Base-by-base conservation (phyloP, 1,140 invertebrate species). In the Globodera rostochiensis region DNA sequence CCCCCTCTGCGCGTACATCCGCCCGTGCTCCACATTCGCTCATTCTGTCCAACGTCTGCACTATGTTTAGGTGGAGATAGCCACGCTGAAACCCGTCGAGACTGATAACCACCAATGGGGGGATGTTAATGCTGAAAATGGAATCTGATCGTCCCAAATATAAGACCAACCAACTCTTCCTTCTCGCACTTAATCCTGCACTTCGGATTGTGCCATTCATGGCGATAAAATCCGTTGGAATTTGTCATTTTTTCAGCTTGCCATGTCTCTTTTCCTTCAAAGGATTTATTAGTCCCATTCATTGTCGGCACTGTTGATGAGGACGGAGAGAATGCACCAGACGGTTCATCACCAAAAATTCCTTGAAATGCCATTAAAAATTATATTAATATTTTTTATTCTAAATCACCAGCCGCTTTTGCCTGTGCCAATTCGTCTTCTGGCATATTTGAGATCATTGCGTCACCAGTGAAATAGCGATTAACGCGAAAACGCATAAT, bases 61-160 rank as follows among this genome's bases (percentile, higher is more conserved):
- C 93, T 3, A 92, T 45, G 70, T 92, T 91, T 82, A 91, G 91
- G n/a, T 92, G 85, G 50, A 94, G 90, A 86, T 94, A 94, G 83
- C 94, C 92, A 64, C 93, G 92, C 78, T 93, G 91, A 88, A 94
- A 94, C 13, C 93, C 94, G 91, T 94, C 94, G 84, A 94, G 92
- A 3, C 11, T 90, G 86, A 77, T 91, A 77, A 82, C 77, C 74
- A 81, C 88, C 79, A 88, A 91, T 90, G 83, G 90, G 88, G 45
- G 90, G 76, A 84, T 84, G 15, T 81, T 86, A 15, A 84, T 53
- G 57, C 82, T 83, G 80, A 82, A 86, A 15, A 80, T 19, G 60
- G 13, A 21, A 2, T n/a, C 75, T 15, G 21, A 19, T 3, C n/a
- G 46, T 66, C 70, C n/a, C 70, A 2, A 15, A 3, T 13, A 66